Evolutionary conservation across 2,888 invertebrate genomes (phyloP).

Genomic region (Rhimphoctona megacephalus): DNA sequence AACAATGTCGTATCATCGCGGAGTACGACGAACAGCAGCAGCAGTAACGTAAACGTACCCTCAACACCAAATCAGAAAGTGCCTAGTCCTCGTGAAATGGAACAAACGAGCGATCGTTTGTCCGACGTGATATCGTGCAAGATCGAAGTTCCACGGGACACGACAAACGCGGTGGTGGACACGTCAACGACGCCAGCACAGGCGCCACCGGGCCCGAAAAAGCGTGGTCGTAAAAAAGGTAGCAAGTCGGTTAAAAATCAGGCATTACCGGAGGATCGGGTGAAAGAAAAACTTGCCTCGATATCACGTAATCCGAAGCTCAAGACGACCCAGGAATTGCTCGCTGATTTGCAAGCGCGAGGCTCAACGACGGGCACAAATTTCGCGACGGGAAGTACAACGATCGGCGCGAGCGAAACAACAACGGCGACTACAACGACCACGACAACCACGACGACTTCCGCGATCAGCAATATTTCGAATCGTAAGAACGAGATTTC

Average conservation of each 20-base stretch:
- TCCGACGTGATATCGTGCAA: conserved; percentile 37
- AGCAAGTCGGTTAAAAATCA: conserved; percentile 86
- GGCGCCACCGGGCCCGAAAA: conserved; percentile 85
- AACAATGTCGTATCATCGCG: conserved; percentile 40
- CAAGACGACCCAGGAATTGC: conserved; percentile 92
- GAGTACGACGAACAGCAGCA: conserved; percentile 68
- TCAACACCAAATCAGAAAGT: conserved; percentile 85
- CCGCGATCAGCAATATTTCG: conserved; percentile 79
- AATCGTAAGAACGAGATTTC: conserved; percentile 81
- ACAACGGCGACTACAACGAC: conserved; percentile 72
- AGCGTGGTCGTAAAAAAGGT: conserved; percentile 87
- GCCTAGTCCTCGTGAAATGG: conserved; percentile 84
- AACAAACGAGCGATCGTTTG: conserved; percentile 71
- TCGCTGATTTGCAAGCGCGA: conserved; percentile 91
- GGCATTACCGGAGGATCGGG: conserved; percentile 85
- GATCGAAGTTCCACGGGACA: conserved; percentile 62
- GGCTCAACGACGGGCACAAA: conserved; percentile 83
- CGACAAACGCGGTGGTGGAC: conserved; percentile 22
- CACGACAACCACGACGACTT: conserved; percentile 77
- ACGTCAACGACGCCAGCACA: conserved; percentile 72
- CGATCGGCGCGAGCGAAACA: conserved; percentile 66
- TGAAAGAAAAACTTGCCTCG: conserved; percentile 87
- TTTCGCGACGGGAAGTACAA: conserved; percentile 74
- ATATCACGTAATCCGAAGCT: conserved; percentile 88
- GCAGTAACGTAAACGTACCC: conserved; percentile 46